Evolutionary conservation across 2,888 invertebrate genomes (phyloP).

Genomic region (Andrena bucephala): DNA sequence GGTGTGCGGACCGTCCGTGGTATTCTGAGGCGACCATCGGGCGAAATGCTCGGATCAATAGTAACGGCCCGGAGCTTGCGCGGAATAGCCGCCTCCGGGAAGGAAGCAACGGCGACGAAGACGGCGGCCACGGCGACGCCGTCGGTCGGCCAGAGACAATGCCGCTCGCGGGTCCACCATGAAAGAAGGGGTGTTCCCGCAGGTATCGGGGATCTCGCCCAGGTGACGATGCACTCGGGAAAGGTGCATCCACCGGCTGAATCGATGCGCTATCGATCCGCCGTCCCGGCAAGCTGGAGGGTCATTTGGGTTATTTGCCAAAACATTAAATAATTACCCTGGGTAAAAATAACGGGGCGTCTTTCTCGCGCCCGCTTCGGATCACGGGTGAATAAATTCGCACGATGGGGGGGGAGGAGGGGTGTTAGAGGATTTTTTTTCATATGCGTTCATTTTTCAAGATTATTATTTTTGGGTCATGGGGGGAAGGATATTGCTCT

Average conservation of each 20-base stretch:
- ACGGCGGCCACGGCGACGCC: constrained; percentile 34
- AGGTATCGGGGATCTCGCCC: constrained; percentile 34
- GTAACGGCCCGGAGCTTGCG: constrained; percentile 77
- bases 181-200: constrained; percentile 4
- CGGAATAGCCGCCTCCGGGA: constrained; percentile 59
- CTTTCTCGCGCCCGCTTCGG: background rate
- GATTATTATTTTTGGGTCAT: too few species aligned
- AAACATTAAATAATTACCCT: background rate
- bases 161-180: background rate
- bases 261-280: constrained; percentile 37
- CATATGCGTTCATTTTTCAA: background rate
- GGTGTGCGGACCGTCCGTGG: constrained; percentile 74
- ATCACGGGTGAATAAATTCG: background rate
- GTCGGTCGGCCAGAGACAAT: constrained; percentile 25
- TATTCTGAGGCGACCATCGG: constrained; percentile 71
- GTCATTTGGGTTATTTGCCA: background rate
- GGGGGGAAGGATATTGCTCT: too few species aligned
- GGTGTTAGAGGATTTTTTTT: background rate
- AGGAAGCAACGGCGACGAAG: constrained; percentile 44
- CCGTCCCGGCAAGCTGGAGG: background rate
- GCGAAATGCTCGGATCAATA: constrained; percentile 80
- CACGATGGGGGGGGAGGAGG: background rate
- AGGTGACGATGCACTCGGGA: constrained; percentile 35
- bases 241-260: constrained; percentile 25
- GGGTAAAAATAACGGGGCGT: background rate